Base-by-base conservation (phyloP, 2,888 invertebrate genomes). In the Phaedon cochleariae region DNA sequence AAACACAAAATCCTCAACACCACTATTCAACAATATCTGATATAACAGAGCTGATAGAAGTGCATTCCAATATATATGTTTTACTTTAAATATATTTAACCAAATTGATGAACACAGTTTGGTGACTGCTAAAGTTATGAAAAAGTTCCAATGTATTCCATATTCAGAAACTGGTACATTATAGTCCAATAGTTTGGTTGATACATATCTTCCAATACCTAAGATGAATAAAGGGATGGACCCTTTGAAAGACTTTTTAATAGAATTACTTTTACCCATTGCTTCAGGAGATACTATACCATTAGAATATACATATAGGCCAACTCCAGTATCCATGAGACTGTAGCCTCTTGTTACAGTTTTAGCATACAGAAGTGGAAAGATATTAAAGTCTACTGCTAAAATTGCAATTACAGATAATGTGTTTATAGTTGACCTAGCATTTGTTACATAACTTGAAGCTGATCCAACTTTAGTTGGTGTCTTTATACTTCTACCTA, bases 81-180 rank as follows among this genome's bases (percentile, higher is more conserved):
- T 81, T 0, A 87, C 82, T 34, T 85, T 82, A 1, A 90, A 81
- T 9, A 87, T 80, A 54, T 84, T 86, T 51, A 92, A 83, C 46
- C 92, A 76, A 7, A 90, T 70, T 0, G 89, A 89, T 41, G 91
- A 90, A 18, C 92, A 77, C 0, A 95, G 80, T 84, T 94, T 96
- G 17, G 95, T 91, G 45, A 91, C 84, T 1, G 94, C 96, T 62
- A 99, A 84, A 0, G 97, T 98, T 72, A 97, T 91, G 83, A 98
- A 99, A 81, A 99, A 99, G 84, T 99, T 99, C 95, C 98, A 97
- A 82, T 99, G 98, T 0, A 92, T 87, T 0, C 99, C 99, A 85
- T 99, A 99, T 82, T 99, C 99, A 0, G 92, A 89, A 0, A 93
- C 89, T 81, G 96, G 94, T 76, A 93, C 92, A 63, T 94, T 93